Base-by-base conservation (phyloP, 2,113 vertebrate species). In the Nerophis ophidion region DNA sequence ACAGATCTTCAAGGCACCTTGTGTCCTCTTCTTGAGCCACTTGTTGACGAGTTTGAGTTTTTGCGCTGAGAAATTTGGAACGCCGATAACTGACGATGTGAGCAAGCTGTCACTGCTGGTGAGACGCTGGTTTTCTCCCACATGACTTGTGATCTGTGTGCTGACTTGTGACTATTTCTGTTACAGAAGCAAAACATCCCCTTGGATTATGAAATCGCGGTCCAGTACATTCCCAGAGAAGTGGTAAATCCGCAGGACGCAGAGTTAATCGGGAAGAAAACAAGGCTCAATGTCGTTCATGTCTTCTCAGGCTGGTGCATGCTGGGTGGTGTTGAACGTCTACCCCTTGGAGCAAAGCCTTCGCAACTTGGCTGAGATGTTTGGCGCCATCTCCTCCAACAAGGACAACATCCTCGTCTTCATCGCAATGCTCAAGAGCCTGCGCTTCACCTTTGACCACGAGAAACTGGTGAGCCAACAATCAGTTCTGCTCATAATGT, bases 301-400 rank as follows among this genome's bases (percentile, higher is more conserved):
- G n/a, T n/a, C 12, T 0, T 58, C 15, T 65, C 63, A 88, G 86
- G 83, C 84, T 12, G 84, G 82, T 48, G 62, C 62, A 14, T 88
- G 86, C 74, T 88, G 86, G 86, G 84, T 88, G 75, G 86, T 86
- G 47, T 65, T 88, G 8, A 88, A 88, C 48, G 80, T 88, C 44
- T 88, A 85, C 67, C 86, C 86, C 46, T 59, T 88, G 69, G 86
- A 88, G 80, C 82, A 83, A 63, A 88, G 86, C 71, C 84, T 88
- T 51, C 66, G 75, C 34, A 81, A 70, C 46, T 65, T 88, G 66
- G 75, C 81, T 60, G 56, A 34, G 65, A 81, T 75, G 75, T 88
- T 88, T 54, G 86, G 86, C 7, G 56, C 71, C 63, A 55, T 84
- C 57, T 88, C 86, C 38, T 79, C 82, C 73, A 88, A 88, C 71